phyloP scores from a whole-genome alignment of 2,888 invertebrate species.

The Drosophila rellima region DNA sequence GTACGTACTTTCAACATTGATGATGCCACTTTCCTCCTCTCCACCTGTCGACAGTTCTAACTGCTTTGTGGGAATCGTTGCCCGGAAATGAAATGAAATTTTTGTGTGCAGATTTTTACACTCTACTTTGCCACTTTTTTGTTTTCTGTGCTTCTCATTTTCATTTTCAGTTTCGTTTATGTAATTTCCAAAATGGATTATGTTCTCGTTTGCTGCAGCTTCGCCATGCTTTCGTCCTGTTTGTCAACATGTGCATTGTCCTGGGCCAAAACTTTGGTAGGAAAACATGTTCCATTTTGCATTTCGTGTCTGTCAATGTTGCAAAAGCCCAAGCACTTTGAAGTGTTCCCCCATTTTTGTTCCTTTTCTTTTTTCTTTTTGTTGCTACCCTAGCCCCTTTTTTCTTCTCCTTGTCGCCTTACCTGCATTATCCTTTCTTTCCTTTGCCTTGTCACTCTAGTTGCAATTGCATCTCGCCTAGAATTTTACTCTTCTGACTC shows the following conservation, averaged over 20 bases:
- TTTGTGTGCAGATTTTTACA: conserved; percentile 22
- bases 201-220: conserved; percentile 17
- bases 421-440: neutral
- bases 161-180: conserved; percentile 43
- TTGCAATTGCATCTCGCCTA: conserved; percentile 4
- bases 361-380: neutral
- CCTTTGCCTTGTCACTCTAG: neutral
- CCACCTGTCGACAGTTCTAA: neutral
- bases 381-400: neutral
- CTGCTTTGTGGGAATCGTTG: neutral
- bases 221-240: neutral
- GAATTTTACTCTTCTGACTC: conserved; percentile 21
- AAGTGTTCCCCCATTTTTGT: neutral
- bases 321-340: conserved; percentile 41
- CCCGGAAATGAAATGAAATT: conserved; percentile 42
- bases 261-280: conserved; percentile 29
- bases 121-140: conserved; percentile 5
- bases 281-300: conserved; percentile 51
- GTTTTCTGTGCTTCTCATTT: conserved; percentile 14
- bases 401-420: neutral
- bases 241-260: conserved; percentile 33
- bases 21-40: neutral
- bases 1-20: conserved; percentile 19
- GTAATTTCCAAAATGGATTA: conserved; percentile 69
- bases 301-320: conserved; percentile 50